These are phyloP conservation scores for Lacerta viridis DNA, from an alignment of 2,797 vertebrate species.

Conservation along the genomic window DNA sequence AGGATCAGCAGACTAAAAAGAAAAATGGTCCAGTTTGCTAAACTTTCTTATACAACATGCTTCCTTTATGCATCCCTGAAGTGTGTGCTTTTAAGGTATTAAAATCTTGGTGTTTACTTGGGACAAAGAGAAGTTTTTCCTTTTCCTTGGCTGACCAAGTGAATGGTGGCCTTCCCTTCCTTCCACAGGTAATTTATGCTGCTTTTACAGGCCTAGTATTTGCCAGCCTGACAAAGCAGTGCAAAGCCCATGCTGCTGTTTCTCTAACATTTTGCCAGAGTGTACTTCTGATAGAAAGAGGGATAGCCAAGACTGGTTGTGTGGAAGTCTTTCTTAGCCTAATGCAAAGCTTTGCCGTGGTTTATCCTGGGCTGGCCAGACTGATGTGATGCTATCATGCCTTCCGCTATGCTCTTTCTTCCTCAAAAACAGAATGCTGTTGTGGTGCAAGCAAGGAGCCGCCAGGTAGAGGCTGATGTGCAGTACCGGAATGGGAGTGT, in stretches of 20 bases:
- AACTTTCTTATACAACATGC: too few relatives aligned
- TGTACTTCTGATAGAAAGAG: background rate
- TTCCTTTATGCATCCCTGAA: too few relatives aligned
- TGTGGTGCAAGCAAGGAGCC: background rate
- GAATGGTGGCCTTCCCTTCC: background rate
- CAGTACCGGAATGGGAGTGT: background rate
- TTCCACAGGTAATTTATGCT: background rate
- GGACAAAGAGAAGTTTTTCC: background rate
- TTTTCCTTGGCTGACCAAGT: background rate
- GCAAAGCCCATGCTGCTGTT: background rate
- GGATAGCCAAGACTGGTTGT: background rate
- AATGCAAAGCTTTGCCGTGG: background rate
- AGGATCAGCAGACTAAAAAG: too few relatives aligned
- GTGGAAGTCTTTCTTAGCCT: background rate
- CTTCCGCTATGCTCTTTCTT: background rate
- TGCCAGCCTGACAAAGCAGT: background rate
- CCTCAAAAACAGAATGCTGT: background rate
- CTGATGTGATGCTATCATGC: background rate
- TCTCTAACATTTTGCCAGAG: background rate
- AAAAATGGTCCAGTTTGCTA: too few relatives aligned
- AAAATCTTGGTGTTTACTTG: background rate
- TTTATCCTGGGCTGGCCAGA: background rate
- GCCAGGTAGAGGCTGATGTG: background rate
- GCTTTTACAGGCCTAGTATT: background rate
- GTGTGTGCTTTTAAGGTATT: too few relatives aligned